These are phyloP conservation scores for Zaprionus nigranus DNA, from an alignment of 1,140 invertebrate genomes.

Conservation along the genomic window DNA sequence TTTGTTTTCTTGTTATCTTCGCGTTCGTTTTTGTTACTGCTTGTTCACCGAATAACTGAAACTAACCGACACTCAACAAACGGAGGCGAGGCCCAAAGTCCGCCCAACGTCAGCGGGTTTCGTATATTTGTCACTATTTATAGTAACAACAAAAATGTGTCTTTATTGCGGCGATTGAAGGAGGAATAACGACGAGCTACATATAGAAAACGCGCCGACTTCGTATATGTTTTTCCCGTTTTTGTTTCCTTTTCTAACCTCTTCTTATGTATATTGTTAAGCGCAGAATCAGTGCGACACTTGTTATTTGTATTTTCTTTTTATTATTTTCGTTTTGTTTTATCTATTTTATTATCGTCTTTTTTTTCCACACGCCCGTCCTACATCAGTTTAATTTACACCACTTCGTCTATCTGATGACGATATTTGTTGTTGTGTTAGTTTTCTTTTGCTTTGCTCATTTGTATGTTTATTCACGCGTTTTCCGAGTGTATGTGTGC, in stretches of 20 bases:
- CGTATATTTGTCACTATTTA: slow-evolving; percentile 73
- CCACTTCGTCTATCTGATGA: slow-evolving; percentile 12
- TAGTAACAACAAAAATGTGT: slow-evolving; percentile 58
- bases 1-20: slow-evolving; percentile 11
- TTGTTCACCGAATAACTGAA: slow-evolving; percentile 19
- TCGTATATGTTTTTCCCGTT: slow-evolving; percentile 18
- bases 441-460: slow-evolving; percentile 29
- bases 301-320: background rate
- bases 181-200: slow-evolving; percentile 22
- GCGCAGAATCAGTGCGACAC: background rate
- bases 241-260: slow-evolving; percentile 19
- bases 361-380: slow-evolving; percentile 35
- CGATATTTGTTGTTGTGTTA: slow-evolving; percentile 28
- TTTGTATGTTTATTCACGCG: slow-evolving; percentile 43
- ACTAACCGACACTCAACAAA: background rate
- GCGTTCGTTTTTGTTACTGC: slow-evolving; percentile 1
- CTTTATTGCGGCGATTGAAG: slow-evolving; percentile 17
- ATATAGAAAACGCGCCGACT: slow-evolving; percentile 19
- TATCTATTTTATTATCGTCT: slow-evolving; percentile 59
- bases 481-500: slow-evolving; percentile 48
- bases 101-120: slow-evolving; percentile 25
- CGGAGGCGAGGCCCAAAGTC: slow-evolving; percentile 11
- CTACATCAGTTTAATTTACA: slow-evolving; percentile 1
- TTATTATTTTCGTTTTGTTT: slow-evolving; percentile 43
- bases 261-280: background rate